Evolutionary conservation across 2,888 invertebrate species (phyloP), one percentile per base, ranked within the genome.

Genomic region (Xestobium rufovillosum): DNA sequence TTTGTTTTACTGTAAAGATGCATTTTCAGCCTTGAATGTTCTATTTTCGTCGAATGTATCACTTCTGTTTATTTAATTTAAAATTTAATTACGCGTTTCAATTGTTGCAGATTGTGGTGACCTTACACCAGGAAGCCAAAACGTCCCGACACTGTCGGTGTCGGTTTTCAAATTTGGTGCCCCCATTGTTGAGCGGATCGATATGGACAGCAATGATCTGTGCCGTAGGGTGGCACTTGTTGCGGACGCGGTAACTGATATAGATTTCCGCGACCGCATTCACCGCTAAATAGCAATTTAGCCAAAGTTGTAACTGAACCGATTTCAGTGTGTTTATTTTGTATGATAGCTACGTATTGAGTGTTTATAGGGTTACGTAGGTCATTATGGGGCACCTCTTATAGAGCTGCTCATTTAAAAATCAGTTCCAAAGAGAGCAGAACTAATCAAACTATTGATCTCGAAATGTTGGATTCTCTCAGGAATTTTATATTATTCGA

Each of bases 121-220:
- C n/a, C n/a, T n/a, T n/a, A n/a, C n/a, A n/a, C n/a, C n/a, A n/a
- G n/a, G n/a, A n/a, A n/a, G n/a, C n/a, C n/a, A n/a, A n/a, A n/a
- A n/a, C n/a, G n/a, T n/a, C n/a, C n/a, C n/a, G n/a, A n/a, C n/a
- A n/a, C n/a, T n/a, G n/a, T n/a, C n/a, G n/a, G n/a, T n/a, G n/a
- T n/a, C n/a, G n/a, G 38, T 66, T 76, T 44, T 73, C 75, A 1
- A 72, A 73, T 36, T 68, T 76, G 28, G 67, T 75, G 28, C 72
- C 75, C 27, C 68, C 70, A 48, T 71, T 71, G 45, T 56, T 74
- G 10, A 69, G 72, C 11, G 71, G 73, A 1, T 72, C 73, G 2
- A 68, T 75, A 35, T 76, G 76, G 65, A 77, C 76, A 2, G 77
- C 76, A 3, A 73, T 78, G 15, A 67, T 78, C 36, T 70, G 77